A percentile compares a stretch with the other conserved stretches of the same genome.
Evolutionary conservation across 1,140 invertebrate species (phyloP).

Genomic region (Zelostemma sp.): DNA sequence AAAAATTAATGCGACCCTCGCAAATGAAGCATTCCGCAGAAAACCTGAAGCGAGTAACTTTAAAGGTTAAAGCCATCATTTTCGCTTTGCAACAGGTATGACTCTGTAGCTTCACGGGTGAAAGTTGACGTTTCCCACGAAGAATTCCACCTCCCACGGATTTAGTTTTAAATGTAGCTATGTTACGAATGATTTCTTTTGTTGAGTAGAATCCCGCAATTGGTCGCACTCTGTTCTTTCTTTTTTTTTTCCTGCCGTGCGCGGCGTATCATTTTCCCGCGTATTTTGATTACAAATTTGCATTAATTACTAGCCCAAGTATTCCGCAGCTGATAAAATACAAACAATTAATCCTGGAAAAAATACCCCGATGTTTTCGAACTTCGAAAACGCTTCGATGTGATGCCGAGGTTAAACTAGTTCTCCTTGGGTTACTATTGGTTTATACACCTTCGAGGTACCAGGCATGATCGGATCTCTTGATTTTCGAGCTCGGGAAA

Average conservation of each 20-base stretch:
- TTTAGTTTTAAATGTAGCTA: conserved; percentile 28
- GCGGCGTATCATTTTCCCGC: too few species aligned
- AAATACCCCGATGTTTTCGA: too few species aligned
- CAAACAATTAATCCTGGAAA: too few species aligned
- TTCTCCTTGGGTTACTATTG: too few species aligned
- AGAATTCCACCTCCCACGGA: conserved; percentile 31
- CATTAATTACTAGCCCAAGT: too few species aligned
- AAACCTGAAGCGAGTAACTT: conserved; percentile 16
- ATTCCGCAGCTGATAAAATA: too few species aligned
- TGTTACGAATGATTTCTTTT: conserved; percentile 14
- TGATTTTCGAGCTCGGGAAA: too few species aligned
- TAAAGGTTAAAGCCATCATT: conserved; percentile 45
- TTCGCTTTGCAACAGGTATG: conserved; percentile 22
- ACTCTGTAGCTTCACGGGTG: conserved; percentile 39
- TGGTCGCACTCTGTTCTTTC: not conserved
- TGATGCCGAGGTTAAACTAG: too few species aligned
- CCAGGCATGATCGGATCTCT: too few species aligned
- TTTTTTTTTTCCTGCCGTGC: not conserved
- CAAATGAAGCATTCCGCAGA: not conserved
- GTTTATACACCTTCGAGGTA: too few species aligned
- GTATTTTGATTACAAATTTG: too few species aligned
- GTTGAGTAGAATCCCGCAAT: conserved; percentile 12
- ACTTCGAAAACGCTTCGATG: too few species aligned
- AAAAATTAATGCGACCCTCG: conserved; percentile 5
- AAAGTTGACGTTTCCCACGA: conserved; percentile 52